Base-by-base conservation (phyloP, 1,140 invertebrate species). In the Formica selysi region DNA sequence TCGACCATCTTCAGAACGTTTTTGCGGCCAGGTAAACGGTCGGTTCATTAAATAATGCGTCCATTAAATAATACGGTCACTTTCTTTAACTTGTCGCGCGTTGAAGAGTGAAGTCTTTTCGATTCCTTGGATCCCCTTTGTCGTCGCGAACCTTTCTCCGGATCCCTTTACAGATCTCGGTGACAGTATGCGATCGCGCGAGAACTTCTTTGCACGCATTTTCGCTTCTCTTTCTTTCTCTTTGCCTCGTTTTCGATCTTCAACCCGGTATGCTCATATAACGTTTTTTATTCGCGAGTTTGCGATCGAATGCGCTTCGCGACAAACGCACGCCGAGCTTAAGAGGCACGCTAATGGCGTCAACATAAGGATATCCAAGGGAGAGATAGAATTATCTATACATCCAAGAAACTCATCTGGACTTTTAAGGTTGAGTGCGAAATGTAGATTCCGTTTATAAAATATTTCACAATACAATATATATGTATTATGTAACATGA, bases 1-100 rank as follows among this genome's bases (percentile, higher is more conserved):
- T 41, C n/a, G 32, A 38, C 54, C 44, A 57, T 61, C n/a, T 65
- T 32, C 8, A 32, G 22, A 0, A 16, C 2, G 81, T 92, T 76
- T 91, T 92, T 92, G 76, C 67, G 5, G 0, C 71, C 59, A 87
- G 87, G 81, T 92, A 92, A 91, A 91, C 88, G 87, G 89, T 68
- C 86, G 74, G 89, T 90, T 90, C 91, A 91, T 51, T 51, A 51
- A 51, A 51, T 51, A 51, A 51, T 51, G 48, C 91, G 85, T 80
- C 87, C 92, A 93, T 93, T 93, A 93, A 93, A 89, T 93, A 93
- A 93, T 93, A 91, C 91, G 89, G 88, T 92, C 89, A 87, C 85
- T 93, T 93, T 93, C 92, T 93, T 93, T 89, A 73, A 89, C 86
- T 92, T 93, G 92, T 93, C 92, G 88, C 90, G 84, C 90, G 84